Evolutionary conservation across 2,888 invertebrate genomes (phyloP).

Genomic region (Cistogaster globosa): DNA sequence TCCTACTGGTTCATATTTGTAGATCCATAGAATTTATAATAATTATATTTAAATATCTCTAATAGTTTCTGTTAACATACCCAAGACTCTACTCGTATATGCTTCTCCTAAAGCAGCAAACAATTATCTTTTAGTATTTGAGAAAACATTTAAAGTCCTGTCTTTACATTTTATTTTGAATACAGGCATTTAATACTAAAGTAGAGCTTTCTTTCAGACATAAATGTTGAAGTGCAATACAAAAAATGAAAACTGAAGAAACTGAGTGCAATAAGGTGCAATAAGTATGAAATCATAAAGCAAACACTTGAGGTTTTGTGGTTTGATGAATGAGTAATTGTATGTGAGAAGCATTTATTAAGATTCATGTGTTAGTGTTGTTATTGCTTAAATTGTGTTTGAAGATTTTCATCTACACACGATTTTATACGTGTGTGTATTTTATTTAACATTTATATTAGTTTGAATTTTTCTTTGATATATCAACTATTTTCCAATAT

Average conservation of each 20-base stretch:
- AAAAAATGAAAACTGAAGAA: neutral
- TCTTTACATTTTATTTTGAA: neutral
- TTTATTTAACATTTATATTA: neutral
- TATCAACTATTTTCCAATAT: neutral
- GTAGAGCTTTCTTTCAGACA: neutral
- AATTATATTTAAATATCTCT: too few species aligned
- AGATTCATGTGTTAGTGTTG: neutral
- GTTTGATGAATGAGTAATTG: conserved; percentile 27
- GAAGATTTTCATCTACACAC: neutral
- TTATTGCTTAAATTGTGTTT: conserved; percentile 29
- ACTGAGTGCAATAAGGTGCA: conserved; percentile 25
- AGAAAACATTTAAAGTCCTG: conserved; percentile 60
- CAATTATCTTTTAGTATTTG: conserved; percentile 40
- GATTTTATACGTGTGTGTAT: neutral
- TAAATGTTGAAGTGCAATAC: neutral
- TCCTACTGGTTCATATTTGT: too few species aligned
- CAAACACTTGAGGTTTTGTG: conserved; percentile 58
- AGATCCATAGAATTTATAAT: too few species aligned
- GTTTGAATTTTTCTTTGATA: neutral
- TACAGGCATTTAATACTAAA: neutral
- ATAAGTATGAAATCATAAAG: conserved; percentile 61
- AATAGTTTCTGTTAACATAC: too few species aligned
- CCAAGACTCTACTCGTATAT: neutral
- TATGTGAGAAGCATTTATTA: neutral
- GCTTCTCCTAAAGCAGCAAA: neutral